phyloP scores from a whole-genome alignment of 2,888 invertebrate species.

The Dioctria linearis region DNA sequence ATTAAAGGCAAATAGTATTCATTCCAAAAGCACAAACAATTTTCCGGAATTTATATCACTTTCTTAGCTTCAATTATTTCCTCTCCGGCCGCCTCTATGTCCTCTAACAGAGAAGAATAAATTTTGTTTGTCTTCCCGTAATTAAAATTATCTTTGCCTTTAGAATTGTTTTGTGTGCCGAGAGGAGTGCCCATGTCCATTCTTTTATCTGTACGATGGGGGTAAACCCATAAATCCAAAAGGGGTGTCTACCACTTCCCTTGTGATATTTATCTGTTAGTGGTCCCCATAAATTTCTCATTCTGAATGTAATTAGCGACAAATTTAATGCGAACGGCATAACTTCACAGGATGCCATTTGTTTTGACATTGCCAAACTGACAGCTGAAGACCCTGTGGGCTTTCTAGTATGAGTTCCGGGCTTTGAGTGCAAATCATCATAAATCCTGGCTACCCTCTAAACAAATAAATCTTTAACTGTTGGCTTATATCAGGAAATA shows the following conservation, averaged over 20 bases:
- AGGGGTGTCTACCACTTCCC: conserved; percentile 38
- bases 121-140: conserved; percentile 47
- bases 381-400: conserved; percentile 45
- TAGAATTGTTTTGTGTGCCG: not conserved
- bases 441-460: conserved; percentile 38
- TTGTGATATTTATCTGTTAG: conserved; percentile 48
- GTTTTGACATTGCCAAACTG: conserved; percentile 45
- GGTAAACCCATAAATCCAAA: conserved; percentile 44
- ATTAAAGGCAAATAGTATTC: too few species aligned
- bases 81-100: not conserved
- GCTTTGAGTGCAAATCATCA: conserved; percentile 41
- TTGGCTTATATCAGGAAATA: conserved; percentile 22
- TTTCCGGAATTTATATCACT: conserved; percentile 11
- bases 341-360: conserved; percentile 46
- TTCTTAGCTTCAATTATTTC: conserved; percentile 19
- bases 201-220: conserved; percentile 19
- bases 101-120: conserved; percentile 18
- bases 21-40: not conserved
- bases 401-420: conserved; percentile 7
- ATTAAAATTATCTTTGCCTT: conserved; percentile 47
- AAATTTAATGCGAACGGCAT: conserved; percentile 50
- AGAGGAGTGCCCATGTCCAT: conserved; percentile 25
- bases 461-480: conserved; percentile 46
- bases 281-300: conserved; percentile 51
- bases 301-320: conserved; percentile 53